Evolutionary conservation across 37 sponge, comb jelly and placozoan species (phyloP), one percentile per base, ranked within the genome.

Genomic region (Aphrocallistes beatrix): DNA sequence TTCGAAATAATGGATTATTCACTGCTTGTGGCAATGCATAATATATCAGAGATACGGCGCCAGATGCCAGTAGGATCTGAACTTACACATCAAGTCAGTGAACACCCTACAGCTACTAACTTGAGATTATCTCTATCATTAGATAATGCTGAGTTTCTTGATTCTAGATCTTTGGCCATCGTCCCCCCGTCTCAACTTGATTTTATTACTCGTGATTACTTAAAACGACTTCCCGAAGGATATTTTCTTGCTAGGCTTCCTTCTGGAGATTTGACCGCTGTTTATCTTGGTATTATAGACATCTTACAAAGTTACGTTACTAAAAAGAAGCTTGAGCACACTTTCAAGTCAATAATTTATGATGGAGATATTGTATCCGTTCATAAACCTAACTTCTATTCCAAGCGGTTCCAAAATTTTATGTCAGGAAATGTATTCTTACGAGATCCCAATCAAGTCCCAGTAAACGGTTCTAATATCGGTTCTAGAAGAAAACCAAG

Each of bases 1-100:
- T 98, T 98, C 86, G 88, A 90, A 38, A 98, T 98, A 81, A 98
- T 98, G 99, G 99, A 98, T 88, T 98, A 94, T 88, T 91, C 91
- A 23, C 50, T 98, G 37, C 87, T 98, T 51, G 37, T 98, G 37
- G 99, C 90, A 0, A 85, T 98, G 10, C 94, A 98, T 82, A 93
- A 96, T 50, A 88, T 90, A 17, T 89, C 90, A 69, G 83, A 89
- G 25, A 92, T 81, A 23, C 37, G 42, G 1, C 37, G 84, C 25
- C 6, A 30, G 21, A 21, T 8, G 25, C 21, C 83, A 28, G 17
- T 37, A 30, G 8, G 25, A 25, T 25, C 8, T 60, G 75, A 60
- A 19, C n/a, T 32, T 28, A 60, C 75, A 60, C n/a, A 19, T 13
- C 75, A 19, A 25, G n/a, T 30, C 25, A 19, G 32, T 60, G 75